These are phyloP conservation scores for Agriopis leucophaearia DNA, from an alignment of 2,888 invertebrate genomes.

Conservation along the genomic window DNA sequence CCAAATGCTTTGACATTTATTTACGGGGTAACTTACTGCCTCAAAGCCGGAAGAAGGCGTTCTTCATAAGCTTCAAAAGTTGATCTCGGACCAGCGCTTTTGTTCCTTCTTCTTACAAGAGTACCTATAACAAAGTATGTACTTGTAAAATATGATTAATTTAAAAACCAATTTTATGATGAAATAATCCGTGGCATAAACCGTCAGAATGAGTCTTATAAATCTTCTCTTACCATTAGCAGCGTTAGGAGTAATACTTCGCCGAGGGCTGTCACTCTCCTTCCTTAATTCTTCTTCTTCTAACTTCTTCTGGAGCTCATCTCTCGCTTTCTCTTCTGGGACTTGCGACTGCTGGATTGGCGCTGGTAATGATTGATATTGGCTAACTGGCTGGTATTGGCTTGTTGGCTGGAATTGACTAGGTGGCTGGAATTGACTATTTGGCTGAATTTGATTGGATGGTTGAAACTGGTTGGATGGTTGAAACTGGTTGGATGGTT, in stretches of 20 bases:
- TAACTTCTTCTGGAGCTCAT: conserved; percentile 62
- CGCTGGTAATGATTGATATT: conserved; percentile 10
- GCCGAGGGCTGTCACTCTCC: conserved; percentile 79
- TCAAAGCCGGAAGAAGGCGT: conserved; percentile 92
- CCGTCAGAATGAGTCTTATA: not conserved
- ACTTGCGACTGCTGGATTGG: conserved; percentile 13
- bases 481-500: conserved; percentile 28
- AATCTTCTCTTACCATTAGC: conserved; percentile 67
- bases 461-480: conserved; percentile 10
- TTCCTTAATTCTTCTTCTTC: conserved; percentile 76
- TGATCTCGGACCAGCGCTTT: conserved; percentile 89
- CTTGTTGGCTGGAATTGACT: conserved; percentile 10
- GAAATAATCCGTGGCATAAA: not conserved
- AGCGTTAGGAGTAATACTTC: conserved; percentile 80
- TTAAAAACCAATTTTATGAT: not conserved
- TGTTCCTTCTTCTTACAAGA: conserved; percentile 87
- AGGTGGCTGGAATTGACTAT: not conserved
- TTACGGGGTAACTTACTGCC: conserved; percentile 89
- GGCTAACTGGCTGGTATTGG: conserved; percentile 8
- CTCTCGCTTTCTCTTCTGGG: conserved; percentile 52
- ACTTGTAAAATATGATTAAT: not conserved
- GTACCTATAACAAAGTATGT: conserved; percentile 69
- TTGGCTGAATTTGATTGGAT: conserved; percentile 29
- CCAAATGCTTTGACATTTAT: not conserved
- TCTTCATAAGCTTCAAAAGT: conserved; percentile 96